A percentile compares a stretch with the other conserved stretches of the same genome.
Conservation (phyloP, 2,113 vertebrate genomes). For the Macrotis lagotis region DNA sequence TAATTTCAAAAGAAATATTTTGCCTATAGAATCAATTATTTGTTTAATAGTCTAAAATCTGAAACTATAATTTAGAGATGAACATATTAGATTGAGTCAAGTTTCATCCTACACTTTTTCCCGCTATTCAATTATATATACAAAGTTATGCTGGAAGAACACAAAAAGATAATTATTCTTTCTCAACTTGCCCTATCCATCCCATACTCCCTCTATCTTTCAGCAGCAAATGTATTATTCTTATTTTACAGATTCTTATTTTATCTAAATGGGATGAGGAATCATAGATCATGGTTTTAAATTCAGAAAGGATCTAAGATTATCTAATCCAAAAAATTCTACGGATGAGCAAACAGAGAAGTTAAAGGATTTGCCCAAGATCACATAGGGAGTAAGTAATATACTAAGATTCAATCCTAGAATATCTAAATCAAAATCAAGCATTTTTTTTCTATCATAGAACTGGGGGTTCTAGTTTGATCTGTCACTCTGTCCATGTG, state of each 20-base stretch:
- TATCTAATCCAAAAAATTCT: not conserved
- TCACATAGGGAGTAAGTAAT: too few species aligned
- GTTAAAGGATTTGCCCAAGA: too few species aligned
- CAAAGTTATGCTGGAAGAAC: not conserved
- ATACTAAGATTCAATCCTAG: not conserved
- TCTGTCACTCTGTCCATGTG: not conserved
- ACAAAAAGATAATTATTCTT: not conserved
- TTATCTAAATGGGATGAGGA: too few species aligned
- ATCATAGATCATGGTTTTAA: too few species aligned
- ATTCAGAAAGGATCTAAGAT: too few species aligned
- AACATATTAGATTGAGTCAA: not conserved
- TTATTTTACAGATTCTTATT: too few species aligned
- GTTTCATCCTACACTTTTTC: not conserved
- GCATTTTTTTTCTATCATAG: not conserved
- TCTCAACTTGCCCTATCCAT: too few species aligned
- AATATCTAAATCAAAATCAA: not conserved
- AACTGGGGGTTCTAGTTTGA: not conserved
- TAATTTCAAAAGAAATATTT: slow-evolving; percentile 18
- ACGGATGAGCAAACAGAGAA: too few species aligned
- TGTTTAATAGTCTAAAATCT: slow-evolving; percentile 32
- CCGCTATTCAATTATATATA: not conserved
- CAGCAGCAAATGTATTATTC: too few species aligned
- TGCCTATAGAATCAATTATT: not conserved
- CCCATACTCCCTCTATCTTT: too few species aligned
- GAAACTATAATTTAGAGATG: not conserved